Evolutionary conservation across 2,888 invertebrate genomes (phyloP).

Genomic region (Iphiclides podalirius): DNA sequence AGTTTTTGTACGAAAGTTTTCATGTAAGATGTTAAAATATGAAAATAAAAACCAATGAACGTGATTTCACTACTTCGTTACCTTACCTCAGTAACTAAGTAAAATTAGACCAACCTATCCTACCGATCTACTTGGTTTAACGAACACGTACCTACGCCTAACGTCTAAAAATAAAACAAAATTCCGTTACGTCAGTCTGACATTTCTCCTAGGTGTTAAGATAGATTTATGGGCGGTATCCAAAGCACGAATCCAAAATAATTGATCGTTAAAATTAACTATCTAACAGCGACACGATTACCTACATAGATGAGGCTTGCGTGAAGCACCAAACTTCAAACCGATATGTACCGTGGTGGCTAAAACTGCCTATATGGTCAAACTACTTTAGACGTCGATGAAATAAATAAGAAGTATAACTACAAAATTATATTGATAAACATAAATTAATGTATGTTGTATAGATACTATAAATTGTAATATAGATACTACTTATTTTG

Average conservation of each 20-base stretch:
- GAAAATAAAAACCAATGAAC: not conserved
- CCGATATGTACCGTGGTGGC: constrained; percentile 34
- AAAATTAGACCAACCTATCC: not conserved
- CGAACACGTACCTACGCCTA: not conserved
- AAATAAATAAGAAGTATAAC: too few species aligned
- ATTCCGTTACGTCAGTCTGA: constrained; percentile 10
- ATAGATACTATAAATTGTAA: too few species aligned
- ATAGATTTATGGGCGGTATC: constrained; percentile 18
- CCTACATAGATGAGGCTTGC: constrained; percentile 33
- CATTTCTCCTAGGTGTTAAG: constrained; percentile 16
- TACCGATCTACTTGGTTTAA: not conserved
- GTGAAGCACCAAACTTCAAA: constrained; percentile 27
- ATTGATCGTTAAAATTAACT: constrained; percentile 31
- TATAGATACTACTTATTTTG: too few species aligned
- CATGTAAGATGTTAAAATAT: too few species aligned
- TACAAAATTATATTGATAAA: too few species aligned
- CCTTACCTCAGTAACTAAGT: not conserved
- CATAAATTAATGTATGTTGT: too few species aligned
- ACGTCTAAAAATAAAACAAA: constrained; percentile 14
- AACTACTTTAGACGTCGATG: too few species aligned
- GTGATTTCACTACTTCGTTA: not conserved
- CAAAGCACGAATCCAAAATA: constrained; percentile 25
- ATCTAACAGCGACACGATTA: constrained; percentile 34
- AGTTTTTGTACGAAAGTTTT: not conserved
- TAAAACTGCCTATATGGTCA: too few species aligned